phyloP scores from a whole-genome alignment of 2,888 invertebrate species.

The Lithodes maja region DNA sequence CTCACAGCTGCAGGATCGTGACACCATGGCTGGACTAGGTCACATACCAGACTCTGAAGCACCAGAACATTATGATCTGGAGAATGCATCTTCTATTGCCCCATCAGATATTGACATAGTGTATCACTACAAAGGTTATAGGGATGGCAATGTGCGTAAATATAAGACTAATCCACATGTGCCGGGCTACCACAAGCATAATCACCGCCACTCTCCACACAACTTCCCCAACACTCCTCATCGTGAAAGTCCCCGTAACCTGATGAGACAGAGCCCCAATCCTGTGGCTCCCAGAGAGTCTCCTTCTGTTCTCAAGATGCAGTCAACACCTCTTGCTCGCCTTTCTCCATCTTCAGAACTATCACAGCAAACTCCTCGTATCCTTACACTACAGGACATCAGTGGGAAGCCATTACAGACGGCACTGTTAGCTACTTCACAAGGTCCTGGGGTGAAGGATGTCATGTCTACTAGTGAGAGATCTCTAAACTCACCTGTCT shows the following conservation, averaged over 20 bases:
- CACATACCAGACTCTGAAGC: constrained; percentile 79
- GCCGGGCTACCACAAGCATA: constrained; percentile 77
- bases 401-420: constrained; percentile 94
- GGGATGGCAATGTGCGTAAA: constrained; percentile 88
- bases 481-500: constrained; percentile 92
- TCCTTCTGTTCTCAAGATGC: constrained; percentile 78
- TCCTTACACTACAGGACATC: constrained; percentile 93
- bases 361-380: constrained; percentile 92
- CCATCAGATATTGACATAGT: constrained; percentile 98
- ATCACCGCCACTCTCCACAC: constrained; percentile 86
- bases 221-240: constrained; percentile 80
- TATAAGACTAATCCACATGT: constrained; percentile 86
- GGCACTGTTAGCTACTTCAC: constrained; percentile 90
- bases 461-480: constrained; percentile 88
- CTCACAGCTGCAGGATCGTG: constrained; percentile 74
- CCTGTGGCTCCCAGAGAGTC: constrained; percentile 70
- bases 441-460: constrained; percentile 76
- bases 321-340: constrained; percentile 92
- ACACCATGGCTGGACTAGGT: constrained; percentile 71
- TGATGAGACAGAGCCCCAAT: constrained; percentile 73
- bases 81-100: constrained; percentile 97
- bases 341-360: constrained; percentile 94
- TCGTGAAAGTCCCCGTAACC: constrained; percentile 78
- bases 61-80: constrained; percentile 96
- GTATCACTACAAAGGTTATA: constrained; percentile 94